Evolutionary conservation across 2,888 invertebrate species (phyloP).

Genomic region (Ormyrus nitidulus): DNA sequence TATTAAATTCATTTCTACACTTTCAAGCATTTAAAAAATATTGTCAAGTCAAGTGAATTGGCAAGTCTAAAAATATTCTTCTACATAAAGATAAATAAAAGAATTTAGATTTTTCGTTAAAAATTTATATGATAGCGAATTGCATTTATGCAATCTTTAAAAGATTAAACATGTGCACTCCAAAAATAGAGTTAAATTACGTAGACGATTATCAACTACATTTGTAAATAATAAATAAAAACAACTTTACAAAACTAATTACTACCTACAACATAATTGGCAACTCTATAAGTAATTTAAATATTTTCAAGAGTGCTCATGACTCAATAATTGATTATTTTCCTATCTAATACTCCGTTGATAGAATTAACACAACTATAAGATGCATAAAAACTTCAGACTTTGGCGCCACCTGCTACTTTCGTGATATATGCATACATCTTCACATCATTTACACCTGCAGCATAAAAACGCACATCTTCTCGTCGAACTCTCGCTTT

Average conservation of each 20-base stretch:
- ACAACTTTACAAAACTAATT: constrained; percentile 32
- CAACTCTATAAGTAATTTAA: constrained; percentile 45
- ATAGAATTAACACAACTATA: constrained; percentile 40
- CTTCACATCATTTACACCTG: constrained; percentile 28
- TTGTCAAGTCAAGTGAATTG: constrained; percentile 36
- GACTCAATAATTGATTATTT: constrained; percentile 49
- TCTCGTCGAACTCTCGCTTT: constrained; percentile 16
- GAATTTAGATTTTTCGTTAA: constrained; percentile 24
- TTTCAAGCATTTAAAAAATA: constrained; percentile 32
- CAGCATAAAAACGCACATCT: constrained; percentile 31
- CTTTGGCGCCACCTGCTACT: constrained; percentile 40
- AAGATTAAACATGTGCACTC: constrained; percentile 27
- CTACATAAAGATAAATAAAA: constrained; percentile 32
- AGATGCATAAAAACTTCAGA: constrained; percentile 53
- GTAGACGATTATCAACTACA: constrained; percentile 40
- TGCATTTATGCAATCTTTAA: constrained; percentile 30
- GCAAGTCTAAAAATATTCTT: constrained; percentile 33
- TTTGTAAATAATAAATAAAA: constrained; percentile 43
- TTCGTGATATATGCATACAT: constrained; percentile 1
- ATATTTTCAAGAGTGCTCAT: constrained; percentile 34
- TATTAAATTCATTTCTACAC: constrained; percentile 36
- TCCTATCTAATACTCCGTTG: constrained; percentile 52
- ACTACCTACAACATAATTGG: constrained; percentile 42
- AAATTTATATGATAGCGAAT: constrained; percentile 26
- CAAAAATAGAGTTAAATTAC: constrained; percentile 49